Base-by-base conservation (phyloP, 2,888 invertebrate genomes). In the Macaria notata region DNA sequence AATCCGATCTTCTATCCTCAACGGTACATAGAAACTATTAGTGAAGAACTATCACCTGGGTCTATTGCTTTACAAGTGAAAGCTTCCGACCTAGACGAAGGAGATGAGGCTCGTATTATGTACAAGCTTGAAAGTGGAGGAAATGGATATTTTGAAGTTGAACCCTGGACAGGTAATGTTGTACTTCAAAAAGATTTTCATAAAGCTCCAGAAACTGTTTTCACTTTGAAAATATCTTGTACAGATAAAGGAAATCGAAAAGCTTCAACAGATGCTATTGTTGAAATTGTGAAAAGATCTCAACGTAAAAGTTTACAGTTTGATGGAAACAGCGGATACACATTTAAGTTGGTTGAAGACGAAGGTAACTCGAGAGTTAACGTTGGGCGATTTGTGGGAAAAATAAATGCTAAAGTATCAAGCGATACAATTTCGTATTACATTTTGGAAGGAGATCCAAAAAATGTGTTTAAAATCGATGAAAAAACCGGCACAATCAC, bases 1-100 rank as follows among this genome's bases (percentile, higher is more conserved):
- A 94, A 94, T 70, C 98, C 98, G 0, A 93, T 95, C 73, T 98
- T 99, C 89, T 98, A 98, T 88, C 98, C 98, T 0, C 93, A 94
- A 76, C 93, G 94, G 73, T 98, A 98, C 83, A 95, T 97, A 77
- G 93, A 96, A 68, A 93, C 95, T 45, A 91, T 98, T 45, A 92
- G 94, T 39, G 95, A 96, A 71, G 94, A 95, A 75, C 85, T 94
- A 39, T 85, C 93, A 56, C 81, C 93, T 29, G 95, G 95, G 19
- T 92, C 94, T 31, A 92, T 93, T 46, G 83, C 98, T 66, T 83
- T 96, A 19, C 94, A 94, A 83, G 95, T 99, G 29, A 93, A 93
- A 54, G 98, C 98, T 3, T 93, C 92, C 54, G 98, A 99, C 91
- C 93, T 93, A 62, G 99, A 99, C 83, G 95, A 95, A 72, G 96